phyloP scores from a whole-genome alignment of 2,888 invertebrate genomes.

The Anagyrus pseudococci region DNA sequence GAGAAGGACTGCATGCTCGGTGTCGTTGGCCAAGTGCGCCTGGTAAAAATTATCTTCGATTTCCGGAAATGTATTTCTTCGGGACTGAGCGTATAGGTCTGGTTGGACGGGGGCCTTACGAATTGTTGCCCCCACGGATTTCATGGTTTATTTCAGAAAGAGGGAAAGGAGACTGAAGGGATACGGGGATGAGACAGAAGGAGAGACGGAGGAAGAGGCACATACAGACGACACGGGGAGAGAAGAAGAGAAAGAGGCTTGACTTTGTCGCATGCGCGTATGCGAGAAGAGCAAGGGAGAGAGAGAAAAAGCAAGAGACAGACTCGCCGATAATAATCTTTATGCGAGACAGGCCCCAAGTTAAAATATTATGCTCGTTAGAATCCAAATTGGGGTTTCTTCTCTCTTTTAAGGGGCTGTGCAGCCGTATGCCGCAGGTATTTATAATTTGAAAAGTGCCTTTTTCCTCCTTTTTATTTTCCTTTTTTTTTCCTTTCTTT shows the following conservation, averaged over 20 bases:
- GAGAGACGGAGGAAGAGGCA: slow-evolving; percentile 26
- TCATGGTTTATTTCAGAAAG: slow-evolving; percentile 45
- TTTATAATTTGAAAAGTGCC: slow-evolving; percentile 52
- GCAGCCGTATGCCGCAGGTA: slow-evolving; percentile 42
- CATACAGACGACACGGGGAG: slow-evolving; percentile 19
- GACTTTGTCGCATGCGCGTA: slow-evolving; percentile 20
- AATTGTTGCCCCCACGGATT: slow-evolving; percentile 30
- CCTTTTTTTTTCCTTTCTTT: slow-evolving; percentile 6
- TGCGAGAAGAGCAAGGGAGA: not conserved
- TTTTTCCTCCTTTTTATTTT: slow-evolving; percentile 37
- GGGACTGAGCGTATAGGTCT: not conserved
- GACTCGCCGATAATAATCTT: slow-evolving; percentile 50
- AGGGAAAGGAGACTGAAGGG: slow-evolving; percentile 28
- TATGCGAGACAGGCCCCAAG: slow-evolving; percentile 44
- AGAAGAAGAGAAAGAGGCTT: slow-evolving; percentile 23
- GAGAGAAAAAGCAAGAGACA: not conserved
- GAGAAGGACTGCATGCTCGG: too few relatives aligned
- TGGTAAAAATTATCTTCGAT: slow-evolving; percentile 32
- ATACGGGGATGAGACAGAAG: slow-evolving; percentile 17
- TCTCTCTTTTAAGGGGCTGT: slow-evolving; percentile 42
- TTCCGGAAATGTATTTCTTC: slow-evolving; percentile 33
- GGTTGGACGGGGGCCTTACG: not conserved
- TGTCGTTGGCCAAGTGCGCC: too few relatives aligned
- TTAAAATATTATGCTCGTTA: slow-evolving; percentile 59
- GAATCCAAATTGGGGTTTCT: slow-evolving; percentile 57